Conservation (phyloP, 2,113 vertebrate genomes). For the Heloderma charlesbogerti region DNA sequence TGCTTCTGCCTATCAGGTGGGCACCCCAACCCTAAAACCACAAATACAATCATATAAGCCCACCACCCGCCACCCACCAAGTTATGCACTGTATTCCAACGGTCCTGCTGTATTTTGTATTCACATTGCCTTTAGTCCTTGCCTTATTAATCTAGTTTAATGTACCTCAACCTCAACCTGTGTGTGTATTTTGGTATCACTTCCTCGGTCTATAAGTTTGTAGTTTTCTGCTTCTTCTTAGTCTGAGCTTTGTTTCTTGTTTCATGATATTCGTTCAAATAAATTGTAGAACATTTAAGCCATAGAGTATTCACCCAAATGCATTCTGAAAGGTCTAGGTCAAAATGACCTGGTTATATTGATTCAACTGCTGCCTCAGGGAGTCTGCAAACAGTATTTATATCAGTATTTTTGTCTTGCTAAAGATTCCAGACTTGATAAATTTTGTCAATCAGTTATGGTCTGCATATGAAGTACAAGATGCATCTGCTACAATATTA, state of each 20-base stretch:
- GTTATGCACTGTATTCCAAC: neutral
- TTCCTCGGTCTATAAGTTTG: neutral
- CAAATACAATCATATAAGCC: too few species aligned
- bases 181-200: neutral
- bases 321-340: conserved; percentile 1
- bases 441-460: neutral
- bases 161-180: neutral
- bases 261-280: neutral
- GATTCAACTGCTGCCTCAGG: neutral
- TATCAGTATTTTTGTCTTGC: neutral
- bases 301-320: neutral
- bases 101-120: neutral
- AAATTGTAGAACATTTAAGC: neutral
- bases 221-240: neutral
- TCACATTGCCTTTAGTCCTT: neutral
- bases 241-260: neutral
- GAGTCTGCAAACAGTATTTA: neutral
- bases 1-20: too few species aligned
- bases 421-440: neutral
- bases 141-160: neutral
- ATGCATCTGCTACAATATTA: neutral
- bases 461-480: neutral
- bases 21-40: too few species aligned
- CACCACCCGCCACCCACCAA: too few species aligned
- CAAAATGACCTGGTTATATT: neutral